Evolutionary conservation across 2,797 vertebrate genomes (phyloP), one percentile per base, ranked within the genome.

Genomic region (Thamnophis elegans): DNA sequence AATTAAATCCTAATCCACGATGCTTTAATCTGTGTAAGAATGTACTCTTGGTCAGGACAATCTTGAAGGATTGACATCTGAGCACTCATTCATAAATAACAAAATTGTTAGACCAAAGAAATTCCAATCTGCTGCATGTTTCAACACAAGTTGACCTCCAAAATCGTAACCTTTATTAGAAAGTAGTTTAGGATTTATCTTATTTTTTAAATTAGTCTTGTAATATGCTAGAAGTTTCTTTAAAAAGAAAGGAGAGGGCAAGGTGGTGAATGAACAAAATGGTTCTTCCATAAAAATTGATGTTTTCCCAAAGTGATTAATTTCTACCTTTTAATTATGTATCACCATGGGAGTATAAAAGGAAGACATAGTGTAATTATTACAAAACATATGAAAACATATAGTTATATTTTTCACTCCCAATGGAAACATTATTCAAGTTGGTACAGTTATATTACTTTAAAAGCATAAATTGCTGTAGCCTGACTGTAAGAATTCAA

Each of bases 351-450:
- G 85, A 32, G 59, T 26, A 88, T 85, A 93, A 94, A 86, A 7
- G 9, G n/a, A 56, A 89, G n/a, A 1, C 22, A 32, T 85, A 8
- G 4, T 91, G 78, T 68, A 90, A 53, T 47, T 90, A 91, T 88
- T 87, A 68, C 58, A 65, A 12, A 82, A 91, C 56, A 82, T 78
- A 78, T 26, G 73, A 92, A 68, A 91, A 95, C n/a, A 9, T 0
- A 85, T 88, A 65, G 53, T 93, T 89, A 91, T 65, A 88, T 92
- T 93, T 89, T 85, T 22, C 60, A 26, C 1, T 36, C 85, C 92
- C 18, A n/a, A 32, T 28, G n/a, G 20, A 85, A 78, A 94, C 90
- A 92, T 94, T 5, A 65, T 10, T 92, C 36, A 91, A 60, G 32
- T 90, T 20, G 90, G 85, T 54, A 65, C 1, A 32, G 25, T 47